Evolutionary conservation across 2,797 vertebrate species (phyloP).

Genomic region (Bovichtus variegatus): DNA sequence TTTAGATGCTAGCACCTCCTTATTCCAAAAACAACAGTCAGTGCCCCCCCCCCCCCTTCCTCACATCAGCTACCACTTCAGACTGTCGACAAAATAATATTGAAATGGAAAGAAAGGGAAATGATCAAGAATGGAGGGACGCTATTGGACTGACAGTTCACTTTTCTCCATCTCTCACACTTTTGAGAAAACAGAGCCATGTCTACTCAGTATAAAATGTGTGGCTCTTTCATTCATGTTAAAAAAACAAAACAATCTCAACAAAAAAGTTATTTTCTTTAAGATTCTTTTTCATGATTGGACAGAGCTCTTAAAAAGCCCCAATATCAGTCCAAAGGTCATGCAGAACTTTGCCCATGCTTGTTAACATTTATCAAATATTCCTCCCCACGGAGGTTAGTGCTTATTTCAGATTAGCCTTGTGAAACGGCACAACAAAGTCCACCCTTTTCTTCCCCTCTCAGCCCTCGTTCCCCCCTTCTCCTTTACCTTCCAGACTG

Average conservation of each 20-base stretch:
- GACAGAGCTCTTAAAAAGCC: conserved; percentile 9
- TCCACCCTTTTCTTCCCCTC: conserved; percentile 71
- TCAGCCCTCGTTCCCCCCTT: conserved; percentile 70
- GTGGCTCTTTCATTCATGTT: background rate
- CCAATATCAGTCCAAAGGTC: conserved; percentile 47
- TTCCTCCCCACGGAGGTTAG: conserved; percentile 48
- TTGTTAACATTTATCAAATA: conserved; percentile 66
- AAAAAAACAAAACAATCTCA: background rate
- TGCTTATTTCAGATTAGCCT: conserved; percentile 70
- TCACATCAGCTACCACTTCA: conserved; percentile 43
- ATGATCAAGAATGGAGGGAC: conserved; percentile 35
- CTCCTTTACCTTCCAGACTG: conserved; percentile 83
- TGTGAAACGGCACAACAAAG: conserved; percentile 80
- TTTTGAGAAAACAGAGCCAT: background rate
- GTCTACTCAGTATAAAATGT: background rate
- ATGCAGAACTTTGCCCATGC: conserved; percentile 36
- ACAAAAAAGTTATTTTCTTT: background rate
- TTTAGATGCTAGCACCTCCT: conserved; percentile 38
- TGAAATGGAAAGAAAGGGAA: conserved; percentile 34
- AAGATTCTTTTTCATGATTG: background rate
- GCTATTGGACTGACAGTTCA: conserved; percentile 51
- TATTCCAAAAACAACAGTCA: conserved; percentile 55
- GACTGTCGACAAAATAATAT: conserved; percentile 33
- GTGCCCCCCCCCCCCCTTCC: background rate
- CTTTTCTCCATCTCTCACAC: conserved; percentile 19